Evolutionary conservation across 2,888 invertebrate species (phyloP).

Genomic region (Gari tellinella): DNA sequence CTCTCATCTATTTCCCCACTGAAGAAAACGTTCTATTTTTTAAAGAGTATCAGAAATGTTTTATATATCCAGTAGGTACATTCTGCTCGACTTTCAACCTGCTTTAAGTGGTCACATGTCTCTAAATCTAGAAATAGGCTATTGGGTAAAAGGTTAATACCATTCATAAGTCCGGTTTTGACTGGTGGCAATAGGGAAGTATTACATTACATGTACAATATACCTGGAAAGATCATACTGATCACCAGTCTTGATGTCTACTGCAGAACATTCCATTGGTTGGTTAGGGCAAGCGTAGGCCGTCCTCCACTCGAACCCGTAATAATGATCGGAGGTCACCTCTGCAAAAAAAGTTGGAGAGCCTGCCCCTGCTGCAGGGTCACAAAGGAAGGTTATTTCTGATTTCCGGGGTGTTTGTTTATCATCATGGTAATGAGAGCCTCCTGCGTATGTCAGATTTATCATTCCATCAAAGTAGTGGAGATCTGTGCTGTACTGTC

Average conservation of each 20-base stretch:
- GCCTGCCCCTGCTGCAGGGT: conserved; percentile 76
- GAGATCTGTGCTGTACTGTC: conserved; percentile 69
- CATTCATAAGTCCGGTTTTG: too few relatives aligned
- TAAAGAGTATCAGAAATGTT: too few relatives aligned
- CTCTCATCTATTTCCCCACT: too few relatives aligned
- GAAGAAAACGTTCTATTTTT: too few relatives aligned
- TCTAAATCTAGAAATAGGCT: too few relatives aligned
- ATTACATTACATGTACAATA: too few relatives aligned
- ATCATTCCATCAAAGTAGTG: conserved; percentile 82
- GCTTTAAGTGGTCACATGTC: too few relatives aligned
- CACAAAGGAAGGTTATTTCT: conserved; percentile 82
- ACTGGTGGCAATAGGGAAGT: too few relatives aligned
- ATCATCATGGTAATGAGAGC: conserved; percentile 69
- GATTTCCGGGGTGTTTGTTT: conserved; percentile 72
- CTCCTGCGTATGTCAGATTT: conserved; percentile 81
- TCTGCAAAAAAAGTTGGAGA: conserved; percentile 78
- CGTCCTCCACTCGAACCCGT: conserved; percentile 78
- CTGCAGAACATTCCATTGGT: conserved; percentile 75
- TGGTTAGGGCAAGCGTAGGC: conserved; percentile 74
- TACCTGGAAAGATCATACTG: conserved; percentile 80
- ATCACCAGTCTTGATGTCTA: conserved; percentile 56
- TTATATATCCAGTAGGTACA: too few relatives aligned
- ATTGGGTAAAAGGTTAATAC: too few relatives aligned
- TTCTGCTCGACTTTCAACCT: too few relatives aligned
- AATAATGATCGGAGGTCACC: conserved; percentile 66